Evolutionary conservation across 2,113 vertebrate genomes (phyloP).

Genomic region (Thamnaconus septentrionalis): DNA sequence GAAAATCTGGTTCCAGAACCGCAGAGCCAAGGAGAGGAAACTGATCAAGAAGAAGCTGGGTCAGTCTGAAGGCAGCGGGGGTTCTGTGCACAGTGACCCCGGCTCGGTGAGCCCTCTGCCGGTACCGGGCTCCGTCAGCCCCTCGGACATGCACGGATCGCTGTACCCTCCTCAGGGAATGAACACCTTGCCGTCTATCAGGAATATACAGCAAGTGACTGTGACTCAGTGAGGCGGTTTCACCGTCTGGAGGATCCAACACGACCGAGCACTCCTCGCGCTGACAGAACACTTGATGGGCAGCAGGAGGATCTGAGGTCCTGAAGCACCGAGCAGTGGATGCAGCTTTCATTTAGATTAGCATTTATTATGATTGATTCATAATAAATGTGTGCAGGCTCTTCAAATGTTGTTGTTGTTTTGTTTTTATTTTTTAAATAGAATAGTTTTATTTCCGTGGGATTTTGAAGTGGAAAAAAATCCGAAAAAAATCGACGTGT

Average conservation of each 20-base stretch:
- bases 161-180: constrained; percentile 82
- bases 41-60: constrained; percentile 93
- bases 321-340: constrained; percentile 56
- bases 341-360: constrained; percentile 55
- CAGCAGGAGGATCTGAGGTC: constrained; percentile 43
- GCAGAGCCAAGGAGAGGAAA: constrained; percentile 91
- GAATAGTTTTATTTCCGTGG: constrained; percentile 73
- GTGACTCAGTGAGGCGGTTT: constrained; percentile 77
- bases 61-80: constrained; percentile 86
- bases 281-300: constrained; percentile 62
- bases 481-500: constrained; percentile 51
- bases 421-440: constrained; percentile 28
- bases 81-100: constrained; percentile 89
- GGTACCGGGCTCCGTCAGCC: constrained; percentile 79
- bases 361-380: no score
- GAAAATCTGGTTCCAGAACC: constrained; percentile 97
- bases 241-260: constrained; percentile 46
- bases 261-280: constrained; percentile 79
- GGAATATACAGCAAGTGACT: constrained; percentile 86
- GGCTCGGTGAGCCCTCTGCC: constrained; percentile 88
- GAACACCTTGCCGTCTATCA: constrained; percentile 83
- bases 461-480: constrained; percentile 28
- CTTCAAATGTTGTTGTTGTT: constrained; percentile 74
- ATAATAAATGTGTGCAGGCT: constrained; percentile 72
- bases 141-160: constrained; percentile 76